Base-by-base conservation (phyloP, 2,888 invertebrate species). In the Drosophila rellima region DNA sequence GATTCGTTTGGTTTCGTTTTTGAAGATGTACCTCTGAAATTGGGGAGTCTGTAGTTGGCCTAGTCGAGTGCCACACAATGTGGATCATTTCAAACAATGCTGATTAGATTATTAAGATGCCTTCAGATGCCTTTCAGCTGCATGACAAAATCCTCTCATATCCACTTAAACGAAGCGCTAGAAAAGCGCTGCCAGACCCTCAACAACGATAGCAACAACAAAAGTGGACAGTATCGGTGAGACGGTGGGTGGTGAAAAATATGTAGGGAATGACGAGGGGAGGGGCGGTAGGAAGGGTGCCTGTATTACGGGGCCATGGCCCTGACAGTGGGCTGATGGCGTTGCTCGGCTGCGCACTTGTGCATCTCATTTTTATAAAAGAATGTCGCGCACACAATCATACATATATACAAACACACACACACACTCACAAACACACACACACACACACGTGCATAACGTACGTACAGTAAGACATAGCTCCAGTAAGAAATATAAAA, bases 401-500 rank as follows among this genome's bases (percentile, higher is more conserved):
- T 13, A 42, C 35, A 57, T 15, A 44, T 15, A 57, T n/a, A 42
- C 5, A 56, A 4, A 61, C 13, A 44, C 7, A 42, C 13, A 26
- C 5, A 20, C 11, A 39, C 17, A 18, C 8, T 20, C 5, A 26
- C 23, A 39, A 2, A 40, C 15, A 37, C 23, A 40, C 10, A 18
- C 26, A 52, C 17, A 40, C n/a, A 40, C 6, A 60, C 40, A 47
- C 15, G 33, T 1, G 45, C 8, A 52, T 5, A 23, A 5, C 18
- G 37, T 10, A 37, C 29, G 17, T 47, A 52, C 40, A 64, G 74
- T 59, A 51, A 59, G 47, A 60, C 44, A 60, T 59, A 66, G 47
- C 51, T 45, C 20, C 64, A 56, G 75, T 54, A 62, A 70, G 79
- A 63, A 77, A 70, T 74, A 85, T 88, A 86, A 83, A 87, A 84